Percentiles rank a stretch among this genome's conserved stretches.
These are phyloP conservation scores for Mythimna albipuncta DNA, from an alignment of 2,888 invertebrate genomes.

Conservation along the genomic window DNA sequence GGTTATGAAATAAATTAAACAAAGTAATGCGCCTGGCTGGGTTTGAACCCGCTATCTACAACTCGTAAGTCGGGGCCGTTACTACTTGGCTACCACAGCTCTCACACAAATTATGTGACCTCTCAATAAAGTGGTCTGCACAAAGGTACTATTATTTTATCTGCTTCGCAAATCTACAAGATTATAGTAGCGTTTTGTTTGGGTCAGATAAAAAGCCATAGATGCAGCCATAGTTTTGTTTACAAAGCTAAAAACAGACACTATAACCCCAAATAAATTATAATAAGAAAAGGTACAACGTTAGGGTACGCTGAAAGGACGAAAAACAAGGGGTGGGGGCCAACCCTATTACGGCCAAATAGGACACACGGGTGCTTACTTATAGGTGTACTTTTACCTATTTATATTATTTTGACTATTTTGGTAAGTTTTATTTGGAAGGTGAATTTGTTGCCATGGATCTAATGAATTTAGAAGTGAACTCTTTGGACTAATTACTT, in stretches of 20 bases:
- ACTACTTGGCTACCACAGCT: no score
- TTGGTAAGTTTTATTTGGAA: slow-evolving; percentile 16
- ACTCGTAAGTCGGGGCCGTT: no score
- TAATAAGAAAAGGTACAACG: slow-evolving; percentile 51
- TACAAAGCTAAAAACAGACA: slow-evolving; percentile 14
- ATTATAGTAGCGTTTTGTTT: background rate
- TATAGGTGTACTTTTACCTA: slow-evolving; percentile 13
- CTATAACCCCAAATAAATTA: slow-evolving; percentile 46
- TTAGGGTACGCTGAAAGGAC: slow-evolving; percentile 41
- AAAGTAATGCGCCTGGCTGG: no score
- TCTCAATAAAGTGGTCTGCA: background rate
- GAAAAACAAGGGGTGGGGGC: slow-evolving; percentile 42
- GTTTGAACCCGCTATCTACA: no score
- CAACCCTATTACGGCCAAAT: slow-evolving; percentile 56
- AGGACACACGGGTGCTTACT: slow-evolving; percentile 22
- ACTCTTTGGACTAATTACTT: background rate
- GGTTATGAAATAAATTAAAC: no score
- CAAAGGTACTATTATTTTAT: background rate
- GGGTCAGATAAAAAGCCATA: background rate
- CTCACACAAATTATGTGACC: no score
- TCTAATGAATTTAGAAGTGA: no score
- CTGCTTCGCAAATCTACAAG: background rate
- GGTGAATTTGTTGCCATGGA: background rate
- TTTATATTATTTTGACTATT: slow-evolving; percentile 16
- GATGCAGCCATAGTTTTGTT: slow-evolving; percentile 5